Base-by-base conservation (phyloP, 2,888 invertebrate genomes). In the Parapristionchus giblindavisi region DNA sequence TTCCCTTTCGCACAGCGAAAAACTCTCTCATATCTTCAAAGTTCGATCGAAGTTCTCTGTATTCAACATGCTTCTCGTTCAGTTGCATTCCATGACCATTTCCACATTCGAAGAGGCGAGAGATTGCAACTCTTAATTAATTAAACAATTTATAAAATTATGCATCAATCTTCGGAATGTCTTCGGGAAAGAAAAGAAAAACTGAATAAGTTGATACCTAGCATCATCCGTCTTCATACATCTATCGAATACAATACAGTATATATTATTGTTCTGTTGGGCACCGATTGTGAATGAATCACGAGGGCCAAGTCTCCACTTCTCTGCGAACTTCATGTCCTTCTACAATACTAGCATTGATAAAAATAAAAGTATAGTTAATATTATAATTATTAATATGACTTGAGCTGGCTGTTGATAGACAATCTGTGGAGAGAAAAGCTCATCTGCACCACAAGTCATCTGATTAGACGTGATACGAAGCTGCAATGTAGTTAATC, bases 191-290 rank as follows among this genome's bases (percentile, higher is more conserved):
- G 43, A 43, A 17, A 3, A 32, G 8, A 61, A 40, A 27, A n/a
- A 40, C 27, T 24, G 2, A 61, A 61, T 1, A 21, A 40, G n/a
- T n/a, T 40, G 8, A 14, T 43, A 14, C 43, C 43, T n/a, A 8
- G 43, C 43, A 43, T 43, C 8, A 8, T 43, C 43, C 17, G 11
- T 17, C 43, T 14, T 43, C 43, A 43, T 14, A 48, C 75, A 75
- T 68, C 75, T 8, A 17, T 75, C 75, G 56, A 75, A 75, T 2
- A 75, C 43, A 51, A 75, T 43, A 21, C 51, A 40, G 58, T 54
- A 66, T 32, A 58, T 56, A 27, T 43, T 40, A 4, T 27, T 56
- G 21, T 40, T 58, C 24, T 36, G 52, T 51, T 68, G 43, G 11
- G 68, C 75, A 3, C 68, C 43, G 24, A 56, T 34, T 1, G 56